Percentiles rank a stretch among this genome's conserved stretches.
These are phyloP conservation scores for Rhagoletis zephyria DNA, from an alignment of 1,140 invertebrate genomes.

Conservation along the genomic window DNA sequence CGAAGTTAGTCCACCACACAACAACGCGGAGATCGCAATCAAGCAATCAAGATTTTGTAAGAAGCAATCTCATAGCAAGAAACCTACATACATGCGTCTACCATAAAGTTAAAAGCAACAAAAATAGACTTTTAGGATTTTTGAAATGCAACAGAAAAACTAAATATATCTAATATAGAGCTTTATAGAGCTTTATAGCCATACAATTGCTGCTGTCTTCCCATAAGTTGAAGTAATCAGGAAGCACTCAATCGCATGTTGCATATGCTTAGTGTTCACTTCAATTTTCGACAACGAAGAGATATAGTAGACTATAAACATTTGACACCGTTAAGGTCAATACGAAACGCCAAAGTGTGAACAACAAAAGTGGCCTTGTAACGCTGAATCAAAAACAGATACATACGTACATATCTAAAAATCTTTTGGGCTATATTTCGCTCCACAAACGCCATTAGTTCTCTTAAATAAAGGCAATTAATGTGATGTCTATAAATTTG, in stretches of 20 bases:
- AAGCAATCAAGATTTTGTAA: too few relatives aligned
- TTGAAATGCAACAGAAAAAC: slow-evolving; percentile 8
- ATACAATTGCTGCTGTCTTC: neutral
- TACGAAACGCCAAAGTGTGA: slow-evolving; percentile 18
- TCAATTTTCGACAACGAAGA: neutral
- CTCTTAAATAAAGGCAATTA: slow-evolving; percentile 15
- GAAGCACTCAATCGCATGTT: neutral
- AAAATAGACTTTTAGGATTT: slow-evolving; percentile 19
- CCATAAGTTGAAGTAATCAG: neutral
- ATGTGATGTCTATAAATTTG: slow-evolving; percentile 25
- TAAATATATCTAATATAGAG: neutral
- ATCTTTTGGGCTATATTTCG: too few relatives aligned
- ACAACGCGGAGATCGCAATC: neutral
- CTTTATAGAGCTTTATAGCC: slow-evolving; percentile 10
- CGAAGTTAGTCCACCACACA: neutral
- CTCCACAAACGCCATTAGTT: neutral
- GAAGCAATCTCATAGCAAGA: too few relatives aligned
- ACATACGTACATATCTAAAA: neutral
- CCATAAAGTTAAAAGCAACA: slow-evolving; percentile 14
- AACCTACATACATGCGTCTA: neutral
- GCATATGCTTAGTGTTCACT: neutral
- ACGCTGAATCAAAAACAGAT: neutral
- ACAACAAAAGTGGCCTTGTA: slow-evolving; percentile 43
- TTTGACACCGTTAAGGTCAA: slow-evolving; percentile 41
- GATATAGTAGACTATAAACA: neutral